Percentiles rank a stretch among this genome's conserved stretches.
phyloP scores from a whole-genome alignment of 53 echinoderm and acorn worm genomes.

The Henricia sp. region DNA sequence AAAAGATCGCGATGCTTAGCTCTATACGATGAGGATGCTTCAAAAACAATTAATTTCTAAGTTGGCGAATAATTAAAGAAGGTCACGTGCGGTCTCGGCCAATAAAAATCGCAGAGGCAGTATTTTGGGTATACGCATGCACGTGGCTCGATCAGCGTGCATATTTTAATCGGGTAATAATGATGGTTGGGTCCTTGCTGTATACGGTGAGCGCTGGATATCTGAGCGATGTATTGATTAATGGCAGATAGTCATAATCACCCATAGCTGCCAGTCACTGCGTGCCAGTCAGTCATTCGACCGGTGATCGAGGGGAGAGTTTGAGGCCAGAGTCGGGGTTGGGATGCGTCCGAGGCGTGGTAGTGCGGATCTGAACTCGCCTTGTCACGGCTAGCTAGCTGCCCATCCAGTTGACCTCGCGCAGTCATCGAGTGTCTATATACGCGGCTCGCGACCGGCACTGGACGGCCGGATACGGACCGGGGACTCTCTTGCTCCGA shows the following conservation, averaged over 20 bases:
- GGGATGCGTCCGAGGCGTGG: slow-evolving; percentile 51
- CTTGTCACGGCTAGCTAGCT: neutral
- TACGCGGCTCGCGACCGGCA: neutral
- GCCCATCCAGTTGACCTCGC: neutral
- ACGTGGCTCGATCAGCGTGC: slow-evolving; percentile 22
- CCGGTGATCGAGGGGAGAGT: neutral
- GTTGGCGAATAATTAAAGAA: neutral
- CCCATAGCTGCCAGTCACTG: slow-evolving; percentile 15
- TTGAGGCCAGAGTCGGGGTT: neutral
- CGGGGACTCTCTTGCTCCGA: neutral
- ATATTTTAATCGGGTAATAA: slow-evolving; percentile 12
- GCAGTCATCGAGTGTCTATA: neutral
- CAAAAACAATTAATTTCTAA: slow-evolving; percentile 9
- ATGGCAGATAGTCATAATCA: slow-evolving; percentile 41
- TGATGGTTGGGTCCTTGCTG: slow-evolving; percentile 4
- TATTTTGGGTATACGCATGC: neutral
- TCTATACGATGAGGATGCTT: too few species aligned
- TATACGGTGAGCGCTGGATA: slow-evolving; percentile 7
- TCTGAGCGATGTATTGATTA: slow-evolving; percentile 39
- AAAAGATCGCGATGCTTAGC: too few species aligned
- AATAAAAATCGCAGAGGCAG: slow-evolving; percentile 29
- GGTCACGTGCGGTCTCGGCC: slow-evolving; percentile 20
- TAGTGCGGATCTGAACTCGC: slow-evolving; percentile 15
- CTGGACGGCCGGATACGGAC: too few species aligned
- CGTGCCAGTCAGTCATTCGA: neutral